Conservation (phyloP, 2,888 invertebrate species). For the Microplitis manilae region DNA sequence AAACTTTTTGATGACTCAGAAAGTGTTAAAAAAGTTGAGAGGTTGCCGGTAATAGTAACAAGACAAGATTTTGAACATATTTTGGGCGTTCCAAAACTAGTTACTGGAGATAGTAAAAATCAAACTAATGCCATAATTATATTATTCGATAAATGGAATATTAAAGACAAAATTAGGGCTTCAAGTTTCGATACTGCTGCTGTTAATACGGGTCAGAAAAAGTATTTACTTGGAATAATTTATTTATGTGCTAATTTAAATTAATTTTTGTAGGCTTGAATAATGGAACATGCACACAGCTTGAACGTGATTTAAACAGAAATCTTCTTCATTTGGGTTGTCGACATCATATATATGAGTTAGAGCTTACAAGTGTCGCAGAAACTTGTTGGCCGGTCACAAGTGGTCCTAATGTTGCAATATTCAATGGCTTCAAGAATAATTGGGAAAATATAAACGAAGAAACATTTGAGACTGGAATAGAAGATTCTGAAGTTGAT, state of each 20-base stretch:
- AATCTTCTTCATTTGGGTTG: constrained; percentile 13
- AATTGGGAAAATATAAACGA: constrained; percentile 12
- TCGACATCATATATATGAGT: constrained; percentile 23
- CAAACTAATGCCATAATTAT: background rate
- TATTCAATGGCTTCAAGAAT: constrained; percentile 21
- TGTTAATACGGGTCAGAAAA: background rate
- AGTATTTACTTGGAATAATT: background rate
- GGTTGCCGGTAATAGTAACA: background rate
- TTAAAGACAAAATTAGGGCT: background rate
- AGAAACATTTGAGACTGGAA: constrained; percentile 5
- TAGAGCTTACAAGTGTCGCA: constrained; percentile 3
- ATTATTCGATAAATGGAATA: background rate
- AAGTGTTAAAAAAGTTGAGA: background rate
- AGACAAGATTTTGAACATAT: background rate
- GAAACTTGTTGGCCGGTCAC: constrained; percentile 18
- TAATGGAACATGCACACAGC: background rate
- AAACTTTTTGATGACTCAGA: background rate
- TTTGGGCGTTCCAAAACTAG: background rate
- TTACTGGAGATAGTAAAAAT: background rate
- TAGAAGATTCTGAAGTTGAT: background rate
- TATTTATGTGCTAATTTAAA: background rate
- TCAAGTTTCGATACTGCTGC: background rate
- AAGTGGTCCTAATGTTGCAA: constrained; percentile 18
- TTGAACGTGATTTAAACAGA: constrained; percentile 8
- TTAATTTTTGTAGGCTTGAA: background rate